Base-by-base conservation (phyloP, 2,888 invertebrate genomes). In the Crioceris asparagi region DNA sequence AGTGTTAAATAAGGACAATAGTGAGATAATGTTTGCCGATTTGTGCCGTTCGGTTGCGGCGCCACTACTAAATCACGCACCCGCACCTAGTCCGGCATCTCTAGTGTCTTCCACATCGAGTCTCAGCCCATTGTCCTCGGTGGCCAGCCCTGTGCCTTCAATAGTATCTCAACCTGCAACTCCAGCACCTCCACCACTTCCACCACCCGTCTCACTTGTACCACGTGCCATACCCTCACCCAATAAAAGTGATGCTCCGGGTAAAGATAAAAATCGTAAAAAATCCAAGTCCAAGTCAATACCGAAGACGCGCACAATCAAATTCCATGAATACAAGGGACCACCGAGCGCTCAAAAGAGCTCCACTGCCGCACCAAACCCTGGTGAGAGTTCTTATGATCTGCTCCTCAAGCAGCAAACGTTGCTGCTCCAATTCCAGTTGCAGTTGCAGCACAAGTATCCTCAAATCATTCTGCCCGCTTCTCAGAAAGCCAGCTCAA, bases 311-410 rank as follows among this genome's bases (percentile, higher is more conserved):
- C 75, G 86, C 51, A 85, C 86, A 37, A 93, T 96, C 54, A 96
- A 96, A 68, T 96, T 96, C 66, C 94, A 96, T 65, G 96, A 96
- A 65, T 90, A 91, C 64, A 90, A 90, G 67, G 91, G 91, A 23
- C 91, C 91, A 17, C 91, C 93, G 7, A 63, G 62, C 43, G 86
- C 90, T 12, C 85, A 86, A 52, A 87, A 86, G 58, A 74, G 75
- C 34, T 68, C 74, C 3, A 74, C 74, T 33, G 68, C 73, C 3
- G 70, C 73, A 14, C 72, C 76, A 8, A 71, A 71, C 8, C 61
- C 60, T 43, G 69, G 69, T 16, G 91, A 92, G 65, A 88, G 87
- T 5, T 86, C 87, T 6, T 93, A 93, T 64, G 90, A 93, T 62
- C 66, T 93, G 49, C 74, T 93, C 36, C 71, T 96, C 44, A 87